Evolutionary conservation across 2,888 invertebrate species (phyloP).

Genomic region (Chaetoderma sp.): DNA sequence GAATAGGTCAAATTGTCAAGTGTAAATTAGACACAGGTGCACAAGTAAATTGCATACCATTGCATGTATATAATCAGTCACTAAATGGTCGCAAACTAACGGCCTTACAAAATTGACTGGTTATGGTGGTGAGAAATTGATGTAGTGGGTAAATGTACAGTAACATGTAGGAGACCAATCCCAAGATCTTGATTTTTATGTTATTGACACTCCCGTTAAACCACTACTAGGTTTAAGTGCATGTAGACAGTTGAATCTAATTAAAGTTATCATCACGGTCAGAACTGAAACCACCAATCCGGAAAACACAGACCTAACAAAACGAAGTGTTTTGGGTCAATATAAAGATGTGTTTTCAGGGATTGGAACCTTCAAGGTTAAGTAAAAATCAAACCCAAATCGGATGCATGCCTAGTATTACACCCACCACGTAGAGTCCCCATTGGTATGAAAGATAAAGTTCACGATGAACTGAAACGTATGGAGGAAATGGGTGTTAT

Average conservation of each 20-base stretch:
- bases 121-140: no score
- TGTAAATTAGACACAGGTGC: conserved; percentile 31
- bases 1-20: conserved; percentile 6
- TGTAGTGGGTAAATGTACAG: no score
- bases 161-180: no score
- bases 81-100: no score
- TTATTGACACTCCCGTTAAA: background rate
- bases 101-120: no score
- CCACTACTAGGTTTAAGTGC: conserved; percentile 1
- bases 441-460: background rate
- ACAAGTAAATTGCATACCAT: conserved; percentile 27
- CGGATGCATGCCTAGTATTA: background rate
- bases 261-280: background rate
- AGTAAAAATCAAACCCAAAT: background rate
- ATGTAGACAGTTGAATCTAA: background rate
- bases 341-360: conserved; percentile 4
- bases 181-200: background rate
- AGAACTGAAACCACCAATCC: no score
- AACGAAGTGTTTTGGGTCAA: background rate
- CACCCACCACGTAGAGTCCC: background rate
- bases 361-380: no score
- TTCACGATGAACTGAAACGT: background rate
- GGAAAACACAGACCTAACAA: background rate
- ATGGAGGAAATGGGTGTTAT: background rate
- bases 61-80: background rate